Evolutionary conservation across 2,888 invertebrate species (phyloP), one percentile per base, ranked within the genome.

Genomic region (Xestia rhomboidea): DNA sequence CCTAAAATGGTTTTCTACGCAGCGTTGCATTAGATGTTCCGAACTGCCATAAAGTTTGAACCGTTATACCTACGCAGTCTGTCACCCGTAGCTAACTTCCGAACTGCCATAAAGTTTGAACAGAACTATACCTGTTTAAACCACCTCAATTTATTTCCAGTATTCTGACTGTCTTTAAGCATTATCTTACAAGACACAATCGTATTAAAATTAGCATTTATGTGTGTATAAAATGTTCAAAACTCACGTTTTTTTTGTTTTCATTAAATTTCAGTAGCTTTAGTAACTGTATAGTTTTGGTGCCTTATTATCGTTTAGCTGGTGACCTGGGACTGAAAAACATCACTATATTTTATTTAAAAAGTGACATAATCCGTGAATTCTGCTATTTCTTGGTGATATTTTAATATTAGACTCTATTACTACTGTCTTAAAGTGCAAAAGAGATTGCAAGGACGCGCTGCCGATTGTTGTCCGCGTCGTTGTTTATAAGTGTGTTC

Each of bases 221-320:
- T 75, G 51, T 78, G 13, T 81, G 64, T 76, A 69, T 76, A 72
- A 60, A 71, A 76, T 76, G 72, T 86, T 75, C 74, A 72, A 83
- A 68, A 18, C 4, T 66, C 49, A 54, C 74, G 15, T 21, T 67
- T 49, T 60, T 51, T 7, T 24, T 60, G 4, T 73, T 76, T 76
- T 51, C 46, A 67, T 70, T 18, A 51, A 71, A 63, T 84, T 82
- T 76, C 68, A 71, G 30, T 83, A 82, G 76, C 62, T 73, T 79
- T 84, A 82, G 51, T 75, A 18, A 74, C 60, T 84, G 68, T 85
- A 82, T 83, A 81, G 84, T 77, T 86, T 85, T 89, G 84, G 88
- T 88, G 88, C 89, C 88, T 88, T 88, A 88, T n/a, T 77, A 68
- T 84, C n/a, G 70, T 82, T 85, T 82, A 79, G 77, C 73, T 84